Base-by-base conservation (phyloP, 2,113 vertebrate genomes). In the Falcunculus frontatus region DNA sequence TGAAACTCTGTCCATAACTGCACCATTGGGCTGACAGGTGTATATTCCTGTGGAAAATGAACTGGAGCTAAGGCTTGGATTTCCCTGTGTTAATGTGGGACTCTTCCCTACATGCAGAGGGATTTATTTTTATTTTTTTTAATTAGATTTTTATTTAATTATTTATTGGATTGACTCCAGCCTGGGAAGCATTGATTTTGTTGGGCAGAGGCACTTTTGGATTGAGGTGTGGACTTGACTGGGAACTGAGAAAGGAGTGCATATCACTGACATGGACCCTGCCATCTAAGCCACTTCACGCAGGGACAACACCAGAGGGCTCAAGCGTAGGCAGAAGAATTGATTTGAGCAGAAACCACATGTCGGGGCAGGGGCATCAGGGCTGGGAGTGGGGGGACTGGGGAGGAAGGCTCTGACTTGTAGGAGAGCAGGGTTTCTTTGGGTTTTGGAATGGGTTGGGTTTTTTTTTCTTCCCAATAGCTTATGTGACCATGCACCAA, bases 121-220 rank as follows among this genome's bases (percentile, higher is more conserved):
- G 39, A 63, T 86, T 52, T 72, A 47, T 78, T 62, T 79, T 73
- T 57, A 25, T 81, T 79, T 90, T 79, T 85, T 67, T 52, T 0
- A 41, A 77, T 76, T 94, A 93, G 76, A 80, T 90, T 93, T 95
- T 95, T 91, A 97, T 96, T 90, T 97, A 96, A 97, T 92, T 95
- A 93, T 97, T 95, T 97, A 97, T 97, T 97, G 91, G 76, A 44
- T 93, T 91, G 69, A 92, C 89, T 94, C 84, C 89, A 96, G 89
- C 30, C 56, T 89, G 82, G 79, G 83, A 94, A 95, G 60, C 60
- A 25, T 95, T 93, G 83, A 39, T 92, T 93, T 84, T 89, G 41
- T 83, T 75, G 88, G 83, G 41, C 89, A 91, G 92, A 95, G 84
- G 70, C 75, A 76, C 83, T 89, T 91, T 89, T 15, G 79, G 80